phyloP scores from a whole-genome alignment of 2,888 invertebrate species.

The Acanthoscelides obtectus region DNA sequence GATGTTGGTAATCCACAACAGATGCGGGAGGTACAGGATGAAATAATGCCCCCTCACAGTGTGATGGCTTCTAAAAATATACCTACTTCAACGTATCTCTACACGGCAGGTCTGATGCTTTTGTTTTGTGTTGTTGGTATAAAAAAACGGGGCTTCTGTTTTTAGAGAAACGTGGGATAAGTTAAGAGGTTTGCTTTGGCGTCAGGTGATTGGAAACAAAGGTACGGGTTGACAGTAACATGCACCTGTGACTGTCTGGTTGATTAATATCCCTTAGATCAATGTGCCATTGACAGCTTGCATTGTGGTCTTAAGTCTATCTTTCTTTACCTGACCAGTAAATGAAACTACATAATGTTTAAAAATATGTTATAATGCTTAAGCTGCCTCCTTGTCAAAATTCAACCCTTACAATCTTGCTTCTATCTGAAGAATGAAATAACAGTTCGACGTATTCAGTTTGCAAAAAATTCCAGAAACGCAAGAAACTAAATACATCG shows the following conservation, averaged over 20 bases:
- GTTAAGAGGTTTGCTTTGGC: not conserved
- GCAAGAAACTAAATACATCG: no score
- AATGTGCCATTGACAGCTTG: no score
- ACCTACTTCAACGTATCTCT: not conserved
- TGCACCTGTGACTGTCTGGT: not conserved
- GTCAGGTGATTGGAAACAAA: not conserved
- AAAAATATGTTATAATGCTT: no score
- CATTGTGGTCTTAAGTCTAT: no score
- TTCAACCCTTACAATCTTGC: no score
- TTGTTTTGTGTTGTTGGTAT: not conserved
- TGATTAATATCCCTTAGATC: no score
- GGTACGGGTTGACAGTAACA: not conserved
- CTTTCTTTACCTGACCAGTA: no score
- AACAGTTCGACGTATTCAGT: no score
- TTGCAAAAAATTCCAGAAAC: no score
- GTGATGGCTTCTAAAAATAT: not conserved
- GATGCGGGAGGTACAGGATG: slow-evolving; percentile 11
- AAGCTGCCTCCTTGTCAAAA: no score
- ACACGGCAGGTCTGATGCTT: not conserved
- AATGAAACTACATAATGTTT: no score
- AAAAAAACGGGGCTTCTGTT: not conserved
- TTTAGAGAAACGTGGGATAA: not conserved
- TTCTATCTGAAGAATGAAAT: no score
- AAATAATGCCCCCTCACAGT: not conserved
- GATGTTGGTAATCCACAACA: slow-evolving; percentile 15